Percentiles rank a stretch among this genome's conserved stretches.
Conservation (phyloP, 2,797 vertebrate genomes). For the Bradypodion ventrale region DNA sequence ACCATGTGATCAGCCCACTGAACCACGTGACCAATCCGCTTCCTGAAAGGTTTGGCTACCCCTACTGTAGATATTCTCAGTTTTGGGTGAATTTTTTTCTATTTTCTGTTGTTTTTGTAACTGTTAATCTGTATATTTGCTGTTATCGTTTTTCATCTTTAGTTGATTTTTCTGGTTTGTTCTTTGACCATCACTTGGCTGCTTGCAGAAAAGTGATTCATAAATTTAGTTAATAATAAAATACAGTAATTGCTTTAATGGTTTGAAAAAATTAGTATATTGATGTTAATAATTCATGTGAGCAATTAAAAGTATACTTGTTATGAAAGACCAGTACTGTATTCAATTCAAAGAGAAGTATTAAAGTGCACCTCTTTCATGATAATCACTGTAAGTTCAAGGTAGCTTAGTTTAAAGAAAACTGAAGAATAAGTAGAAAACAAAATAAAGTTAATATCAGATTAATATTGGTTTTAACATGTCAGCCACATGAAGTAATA, state of each 20-base stretch:
- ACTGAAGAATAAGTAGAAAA: not conserved
- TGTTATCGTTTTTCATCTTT: not conserved
- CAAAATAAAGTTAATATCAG: not conserved
- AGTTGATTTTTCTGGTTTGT: not conserved
- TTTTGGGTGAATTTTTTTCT: not conserved
- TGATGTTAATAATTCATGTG: not conserved
- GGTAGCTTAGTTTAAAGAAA: not conserved
- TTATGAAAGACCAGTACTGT: not conserved
- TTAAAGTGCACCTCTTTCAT: not conserved
- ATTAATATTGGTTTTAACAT: no score
- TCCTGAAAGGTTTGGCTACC: no score
- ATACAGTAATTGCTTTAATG: not conserved
- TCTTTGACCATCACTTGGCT: not conserved
- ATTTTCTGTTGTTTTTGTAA: not conserved
- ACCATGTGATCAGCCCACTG: no score
- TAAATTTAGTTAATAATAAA: constrained; percentile 9
- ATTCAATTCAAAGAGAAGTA: constrained; percentile 3
- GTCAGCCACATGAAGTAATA: no score
- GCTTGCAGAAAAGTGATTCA: not conserved
- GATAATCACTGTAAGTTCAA: not conserved
- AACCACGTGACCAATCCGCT: no score
- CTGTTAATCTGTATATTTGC: not conserved
- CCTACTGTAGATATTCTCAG: not conserved
- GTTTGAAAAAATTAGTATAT: not conserved
- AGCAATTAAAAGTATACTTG: not conserved